phyloP scores from a whole-genome alignment of 2,113 vertebrate species.

The Tachysurus fulvidraco region DNA sequence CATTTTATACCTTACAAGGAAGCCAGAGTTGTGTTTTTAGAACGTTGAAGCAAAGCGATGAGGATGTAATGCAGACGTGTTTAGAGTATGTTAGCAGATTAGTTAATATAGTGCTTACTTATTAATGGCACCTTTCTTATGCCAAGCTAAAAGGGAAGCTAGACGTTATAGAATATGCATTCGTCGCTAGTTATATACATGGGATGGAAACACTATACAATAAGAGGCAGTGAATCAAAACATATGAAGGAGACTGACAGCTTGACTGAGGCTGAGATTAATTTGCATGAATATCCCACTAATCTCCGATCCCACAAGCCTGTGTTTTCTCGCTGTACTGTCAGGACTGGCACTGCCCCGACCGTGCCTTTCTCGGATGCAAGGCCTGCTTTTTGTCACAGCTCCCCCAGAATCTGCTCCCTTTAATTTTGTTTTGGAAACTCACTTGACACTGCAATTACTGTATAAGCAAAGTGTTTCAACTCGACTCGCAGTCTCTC shows the following conservation, averaged over 20 bases:
- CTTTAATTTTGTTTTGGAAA: conserved; percentile 56
- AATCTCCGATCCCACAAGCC: conserved; percentile 14
- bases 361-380: neutral
- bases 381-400: conserved; percentile 36
- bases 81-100: neutral
- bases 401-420: conserved; percentile 29
- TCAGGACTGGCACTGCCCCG: conserved; percentile 9
- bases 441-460: conserved; percentile 45
- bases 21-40: neutral
- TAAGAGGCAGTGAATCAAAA: neutral
- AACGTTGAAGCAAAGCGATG: neutral
- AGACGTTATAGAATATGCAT: neutral
- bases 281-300: conserved; percentile 22
- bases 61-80: conserved; percentile 1
- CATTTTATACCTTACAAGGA: conserved; percentile 26
- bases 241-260: neutral
- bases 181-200: neutral
- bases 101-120: conserved; percentile 11
- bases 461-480: conserved; percentile 48
- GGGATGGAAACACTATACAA: neutral
- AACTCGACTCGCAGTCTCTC: conserved; percentile 21
- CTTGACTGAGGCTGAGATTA: neutral
- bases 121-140: neutral
- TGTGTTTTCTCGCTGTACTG: neutral
- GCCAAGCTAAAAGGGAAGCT: neutral